Conservation (phyloP, 2,888 invertebrate genomes). For the Eubasilissa splendida region DNA sequence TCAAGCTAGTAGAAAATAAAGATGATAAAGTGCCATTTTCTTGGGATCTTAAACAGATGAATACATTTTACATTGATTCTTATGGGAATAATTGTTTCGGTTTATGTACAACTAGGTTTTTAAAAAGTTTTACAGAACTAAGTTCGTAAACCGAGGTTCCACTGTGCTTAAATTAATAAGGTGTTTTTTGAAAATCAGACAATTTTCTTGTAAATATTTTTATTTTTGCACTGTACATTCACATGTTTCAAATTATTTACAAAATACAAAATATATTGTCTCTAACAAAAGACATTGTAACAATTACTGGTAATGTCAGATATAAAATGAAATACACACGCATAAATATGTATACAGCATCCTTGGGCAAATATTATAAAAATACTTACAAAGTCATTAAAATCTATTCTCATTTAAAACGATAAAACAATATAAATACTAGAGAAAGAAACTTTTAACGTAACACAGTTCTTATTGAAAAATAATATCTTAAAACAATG, state of each 20-base stretch:
- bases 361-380: constrained; percentile 41
- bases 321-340: constrained; percentile 30
- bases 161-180: too few relatives aligned
- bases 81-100: too few relatives aligned
- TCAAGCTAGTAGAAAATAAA: too few relatives aligned
- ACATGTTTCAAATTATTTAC: constrained; percentile 54
- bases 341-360: constrained; percentile 36
- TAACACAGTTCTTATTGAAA: neutral
- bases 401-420: constrained; percentile 38
- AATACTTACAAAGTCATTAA: constrained; percentile 40
- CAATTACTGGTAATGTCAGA: constrained; percentile 22
- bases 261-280: constrained; percentile 56
- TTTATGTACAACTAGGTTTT: too few relatives aligned
- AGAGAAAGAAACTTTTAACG: constrained; percentile 38
- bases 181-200: too few relatives aligned
- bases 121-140: too few relatives aligned
- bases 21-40: too few relatives aligned
- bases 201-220: constrained; percentile 39
- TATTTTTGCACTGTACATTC: constrained; percentile 55
- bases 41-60: too few relatives aligned
- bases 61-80: too few relatives aligned
- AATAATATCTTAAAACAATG: constrained; percentile 5
- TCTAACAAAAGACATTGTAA: constrained; percentile 41
- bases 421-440: constrained; percentile 42
- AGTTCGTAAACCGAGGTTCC: too few relatives aligned